phyloP scores from a whole-genome alignment of 2,113 vertebrate genomes.

The Bubo bubo region DNA sequence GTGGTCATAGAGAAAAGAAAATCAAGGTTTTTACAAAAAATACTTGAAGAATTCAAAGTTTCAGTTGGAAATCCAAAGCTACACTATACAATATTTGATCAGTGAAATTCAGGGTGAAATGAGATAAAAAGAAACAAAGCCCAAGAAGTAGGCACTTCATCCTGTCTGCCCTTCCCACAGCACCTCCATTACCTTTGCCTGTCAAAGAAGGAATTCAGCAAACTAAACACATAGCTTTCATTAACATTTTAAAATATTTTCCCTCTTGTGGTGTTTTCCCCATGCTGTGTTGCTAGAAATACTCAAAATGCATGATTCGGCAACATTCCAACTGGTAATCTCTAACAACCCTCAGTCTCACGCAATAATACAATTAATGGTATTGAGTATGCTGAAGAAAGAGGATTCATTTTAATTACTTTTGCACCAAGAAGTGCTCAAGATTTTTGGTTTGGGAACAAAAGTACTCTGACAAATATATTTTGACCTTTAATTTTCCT shows the following conservation, averaged over 20 bases:
- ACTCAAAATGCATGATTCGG: not conserved
- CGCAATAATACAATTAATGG: not conserved
- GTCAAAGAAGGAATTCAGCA: not conserved
- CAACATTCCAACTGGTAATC: not conserved
- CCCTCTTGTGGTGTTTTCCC: not conserved
- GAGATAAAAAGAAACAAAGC: not conserved
- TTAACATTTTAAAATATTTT: constrained; percentile 17
- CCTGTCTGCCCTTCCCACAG: not conserved
- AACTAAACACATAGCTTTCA: not conserved
- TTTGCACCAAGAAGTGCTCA: not conserved
- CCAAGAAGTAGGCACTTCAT: not conserved
- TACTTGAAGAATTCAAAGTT: not conserved
- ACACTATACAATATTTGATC: not conserved
- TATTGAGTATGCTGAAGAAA: not conserved
- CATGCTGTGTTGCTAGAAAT: not conserved
- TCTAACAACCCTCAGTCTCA: not conserved
- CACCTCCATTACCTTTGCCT: not conserved
- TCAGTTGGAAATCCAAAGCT: not conserved
- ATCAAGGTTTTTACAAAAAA: not conserved
- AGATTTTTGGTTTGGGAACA: not conserved
- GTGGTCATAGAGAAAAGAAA: not conserved
- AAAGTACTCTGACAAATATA: not conserved
- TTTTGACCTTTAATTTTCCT: not conserved
- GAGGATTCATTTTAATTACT: not conserved
- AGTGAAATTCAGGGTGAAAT: not conserved